Evolutionary conservation across 2,113 vertebrate genomes (phyloP), one percentile per base, ranked within the genome.

Genomic region (Alethe castanea): DNA sequence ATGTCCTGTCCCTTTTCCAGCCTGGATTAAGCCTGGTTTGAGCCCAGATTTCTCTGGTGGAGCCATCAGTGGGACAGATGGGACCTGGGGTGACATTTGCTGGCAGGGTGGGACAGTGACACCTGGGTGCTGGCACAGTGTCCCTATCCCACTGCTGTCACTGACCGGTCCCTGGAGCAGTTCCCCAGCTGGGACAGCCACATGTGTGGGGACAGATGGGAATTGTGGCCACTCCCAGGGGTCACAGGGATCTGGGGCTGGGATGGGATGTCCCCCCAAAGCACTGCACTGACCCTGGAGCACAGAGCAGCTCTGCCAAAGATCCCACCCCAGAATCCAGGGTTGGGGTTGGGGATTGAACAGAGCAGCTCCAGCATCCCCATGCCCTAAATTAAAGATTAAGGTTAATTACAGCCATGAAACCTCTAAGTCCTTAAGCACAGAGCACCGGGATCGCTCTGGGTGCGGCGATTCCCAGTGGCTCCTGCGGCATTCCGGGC

Each of bases 381-480:
- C 47, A 4, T 81, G 87, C 92, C 88, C 92, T 88, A 88, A 97
- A 97, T 97, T 83, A 95, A 78, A 74, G 95, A 91, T 95, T 87
- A 67, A 66, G 78, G 92, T 89, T 98, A 97, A 97, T 97, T 97
- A 96, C 66, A 89, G 73, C 20, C 36, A 23, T 72, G 96, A 52
- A 96, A 85, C 62, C 92, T 93, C 62, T 38, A 35, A 93, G 94
- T 73, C 74, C 82, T 81, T 47, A 50, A 83, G 94, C 26, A 33
- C 8, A 0, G 26, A 60, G 88, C 18, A 0, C 42, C 0, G n/a
- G 48, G 65, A 7, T 57, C 1, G 3, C 54, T 54, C 70, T 0
- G 5, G 19, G 59, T 1, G 12, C 0, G 0, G n/a, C 4, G 6
- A 4, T 57, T 87, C 67, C 57, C 20, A 0, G 65, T 0, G 19